Evolutionary conservation across 1,140 invertebrate species (phyloP), one percentile per base, ranked within the genome.

Genomic region (Lithobius niger): DNA sequence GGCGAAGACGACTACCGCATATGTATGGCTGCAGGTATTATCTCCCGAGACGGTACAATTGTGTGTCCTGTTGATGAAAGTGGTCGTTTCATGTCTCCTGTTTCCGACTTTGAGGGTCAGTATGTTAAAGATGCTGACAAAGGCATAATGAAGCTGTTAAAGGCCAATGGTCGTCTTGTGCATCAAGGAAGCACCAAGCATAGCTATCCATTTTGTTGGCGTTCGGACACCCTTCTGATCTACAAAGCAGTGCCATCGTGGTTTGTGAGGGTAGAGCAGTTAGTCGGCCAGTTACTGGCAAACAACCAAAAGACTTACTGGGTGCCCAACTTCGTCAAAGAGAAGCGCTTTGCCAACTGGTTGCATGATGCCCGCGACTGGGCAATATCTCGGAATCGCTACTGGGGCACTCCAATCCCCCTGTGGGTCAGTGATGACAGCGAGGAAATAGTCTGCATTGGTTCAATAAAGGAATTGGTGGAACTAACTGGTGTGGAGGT

Each of bases 331-430:
- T 95, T 94, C 76, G 88, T 99, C 0, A 96, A 97, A 69, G 96
- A 99, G 55, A 99, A 97, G 71, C 75, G 96, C 55, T 99, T 99
- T 76, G 95, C 85, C 3, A 99, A 99, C 71, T 99, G 97, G 97
- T 69, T 99, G 24, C 78, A 81, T 48, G 94, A 98, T 59, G 97
- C 97, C 1, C 77, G 94, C 53, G 97, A 99, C 75, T 99, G 97
- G 97, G 92, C 94, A 21, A 81, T 96, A 1, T 96, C 91, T 61
- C 77, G 96, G 53, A 99, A 99, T 71, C 79, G 96, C 24, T 99
- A 97, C 68, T 99, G 96, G 95, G 97, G 97, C 18, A 99, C 95
- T 57, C 97, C 97, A 0, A 98, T 99, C 59, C 97, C 97, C 2
- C 71, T 99, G 10, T 99, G 97, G 97, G 78, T 93, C 18, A 97